Evolutionary conservation across 1,140 invertebrate genomes (phyloP), one percentile per base, ranked within the genome.

Genomic region (Diploscapter pachys): DNA sequence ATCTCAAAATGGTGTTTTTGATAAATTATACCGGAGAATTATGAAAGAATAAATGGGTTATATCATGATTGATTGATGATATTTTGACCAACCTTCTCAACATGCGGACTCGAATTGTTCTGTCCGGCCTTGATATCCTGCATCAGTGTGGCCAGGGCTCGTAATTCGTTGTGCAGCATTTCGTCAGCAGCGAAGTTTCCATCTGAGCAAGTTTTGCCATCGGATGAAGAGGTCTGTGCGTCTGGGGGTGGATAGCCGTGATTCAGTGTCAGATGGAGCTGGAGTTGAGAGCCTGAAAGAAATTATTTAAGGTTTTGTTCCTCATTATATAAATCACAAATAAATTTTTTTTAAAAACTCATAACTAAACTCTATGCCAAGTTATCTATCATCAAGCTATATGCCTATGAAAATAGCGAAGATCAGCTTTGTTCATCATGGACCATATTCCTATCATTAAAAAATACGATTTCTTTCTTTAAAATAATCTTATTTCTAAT

Each of bases 231-330:
- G 13, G 59, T 55, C 3, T 62, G 51, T 3, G 31, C 55, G 4
- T 13, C 67, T 11, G 74, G 78, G 51, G 81, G 82, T 8, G 82
- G 63, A 64, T 66, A 77, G 5, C 83, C 75, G 69, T 84, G 83
- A 50, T 71, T 80, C 13, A 75, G 72, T 5, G 82, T 78, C 80
- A 84, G 74, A 63, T 84, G 83, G 11, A 83, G 76, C 6, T 75
- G 63, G 8, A 84, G 76, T 57, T 84, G 82, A 4, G 76, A 74
- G 4, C 77, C 83, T 84, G 71, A 75, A 84, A 82, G 4, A 8
- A 68, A 31, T 1, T 31, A 31, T 31, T 31, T 31, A 31, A 31
- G 31, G 31, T 1, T 31, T 31, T 31, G 31, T 31, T 31, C 31
- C 31, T 31, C 31, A 31, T 31, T 31, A 31, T 31, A 31, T n/a